Evolutionary conservation across 2,113 vertebrate species (phyloP).

Genomic region (Barbus barbus): DNA sequence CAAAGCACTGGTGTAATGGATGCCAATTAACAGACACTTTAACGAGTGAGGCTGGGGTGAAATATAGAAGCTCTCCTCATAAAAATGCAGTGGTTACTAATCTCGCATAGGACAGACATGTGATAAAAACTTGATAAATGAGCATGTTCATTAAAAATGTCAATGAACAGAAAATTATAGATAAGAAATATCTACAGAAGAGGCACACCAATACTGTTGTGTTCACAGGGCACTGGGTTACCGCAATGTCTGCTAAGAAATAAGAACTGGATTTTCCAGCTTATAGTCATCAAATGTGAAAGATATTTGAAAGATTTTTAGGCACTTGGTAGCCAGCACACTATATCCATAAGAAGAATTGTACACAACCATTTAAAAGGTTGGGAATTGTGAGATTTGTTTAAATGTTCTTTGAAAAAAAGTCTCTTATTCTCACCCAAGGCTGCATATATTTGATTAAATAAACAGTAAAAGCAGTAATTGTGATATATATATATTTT

Average conservation of each 20-base stretch:
- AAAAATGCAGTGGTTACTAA: conserved; percentile 15
- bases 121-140: background rate
- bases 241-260: background rate
- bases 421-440: background rate
- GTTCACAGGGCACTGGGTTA: background rate
- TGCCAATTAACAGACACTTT: conserved; percentile 49
- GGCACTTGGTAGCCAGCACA: background rate
- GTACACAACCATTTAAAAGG: background rate
- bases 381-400: background rate
- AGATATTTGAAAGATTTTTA: background rate
- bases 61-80: background rate
- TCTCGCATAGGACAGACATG: background rate
- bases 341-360: background rate
- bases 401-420: background rate
- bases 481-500: no score
- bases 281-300: background rate
- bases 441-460: background rate
- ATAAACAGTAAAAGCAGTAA: background rate
- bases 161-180: background rate
- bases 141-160: background rate
- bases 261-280: background rate
- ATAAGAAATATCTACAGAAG: background rate
- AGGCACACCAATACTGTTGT: background rate
- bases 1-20: conserved; percentile 50
- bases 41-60: conserved; percentile 34